Evolutionary conservation across 35 echinoderm and acorn worm species (phyloP).

Genomic region (Lytechinus pictus): DNA sequence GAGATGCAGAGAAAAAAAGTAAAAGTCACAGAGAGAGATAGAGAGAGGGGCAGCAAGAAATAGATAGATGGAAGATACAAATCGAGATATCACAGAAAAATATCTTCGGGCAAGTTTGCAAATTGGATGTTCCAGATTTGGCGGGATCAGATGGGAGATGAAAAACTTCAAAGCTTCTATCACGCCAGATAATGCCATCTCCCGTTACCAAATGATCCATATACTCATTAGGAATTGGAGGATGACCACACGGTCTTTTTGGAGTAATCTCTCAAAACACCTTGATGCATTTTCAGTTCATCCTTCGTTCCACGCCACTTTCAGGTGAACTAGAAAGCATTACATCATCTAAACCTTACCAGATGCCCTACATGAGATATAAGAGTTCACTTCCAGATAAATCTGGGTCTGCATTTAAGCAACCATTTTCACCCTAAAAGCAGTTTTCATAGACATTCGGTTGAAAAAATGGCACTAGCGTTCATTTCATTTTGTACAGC

Average conservation of each 20-base stretch:
- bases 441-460: too few relatives aligned
- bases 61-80: neutral
- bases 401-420: too few relatives aligned
- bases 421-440: too few relatives aligned
- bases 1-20: neutral
- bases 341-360: too few relatives aligned
- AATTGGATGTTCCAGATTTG: conserved; percentile 41
- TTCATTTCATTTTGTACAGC: too few relatives aligned
- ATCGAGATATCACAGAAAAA: neutral
- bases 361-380: neutral
- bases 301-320: neutral
- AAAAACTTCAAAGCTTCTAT: neutral
- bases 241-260: neutral
- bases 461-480: too few relatives aligned
- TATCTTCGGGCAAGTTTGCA: conserved; percentile 4
- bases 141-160: neutral
- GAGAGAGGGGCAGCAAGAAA: neutral
- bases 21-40: neutral
- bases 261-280: neutral
- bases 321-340: neutral
- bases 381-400: too few relatives aligned
- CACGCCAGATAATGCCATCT: neutral
- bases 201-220: neutral
- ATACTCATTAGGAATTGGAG: neutral
- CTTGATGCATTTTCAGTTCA: neutral